Base-by-base conservation (phyloP, 2,888 invertebrate species). In the Magallana nippona region DNA sequence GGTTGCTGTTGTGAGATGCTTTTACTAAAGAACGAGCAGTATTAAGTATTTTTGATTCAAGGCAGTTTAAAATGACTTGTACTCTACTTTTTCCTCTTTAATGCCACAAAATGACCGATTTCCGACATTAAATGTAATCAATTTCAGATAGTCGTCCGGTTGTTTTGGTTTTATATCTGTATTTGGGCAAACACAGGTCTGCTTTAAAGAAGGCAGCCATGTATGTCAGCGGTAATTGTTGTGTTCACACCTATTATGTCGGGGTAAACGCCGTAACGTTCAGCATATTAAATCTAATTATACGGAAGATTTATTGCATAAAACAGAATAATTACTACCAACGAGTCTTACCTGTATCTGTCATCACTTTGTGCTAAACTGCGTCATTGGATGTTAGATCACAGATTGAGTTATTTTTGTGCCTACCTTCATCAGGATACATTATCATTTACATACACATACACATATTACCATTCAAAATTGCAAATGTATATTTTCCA, bases 121-220 rank as follows among this genome's bases (percentile, higher is more conserved):
- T 60, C 60, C 17, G 60, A 15, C 60, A 60, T 60, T 60, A 60
- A 60, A 17, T n/a, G 60, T n/a, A 60, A 60, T 60, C n/a, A 60
- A 60, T 60, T n/a, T n/a, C 17, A 60, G 60, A 60, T 60, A n/a
- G 17, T 15, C 60, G 17, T 60, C 60, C 60, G 60, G 60, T 60
- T 60, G n/a, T n/a, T 11, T n/a, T 8, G n/a, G n/a, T 60, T 60
- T 60, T 17, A 60, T 60, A 60, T 60, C 60, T n/a, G 60, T 60
- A n/a, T 60, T 60, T 60, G 17, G 60, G n/a, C 60, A 60, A 60
- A 60, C 60, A 60, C n/a, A 60, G 15, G n/a, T n/a, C n/a, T 60
- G 15, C n/a, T 60, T 60, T 60, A 60, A 60, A 60, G 17, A 60
- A 60, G n/a, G 60, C n/a, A 60, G n/a, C n/a, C n/a, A n/a, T n/a